Evolutionary conservation across 2,113 vertebrate genomes (phyloP).

Genomic region (Pachycephala philippinensis): DNA sequence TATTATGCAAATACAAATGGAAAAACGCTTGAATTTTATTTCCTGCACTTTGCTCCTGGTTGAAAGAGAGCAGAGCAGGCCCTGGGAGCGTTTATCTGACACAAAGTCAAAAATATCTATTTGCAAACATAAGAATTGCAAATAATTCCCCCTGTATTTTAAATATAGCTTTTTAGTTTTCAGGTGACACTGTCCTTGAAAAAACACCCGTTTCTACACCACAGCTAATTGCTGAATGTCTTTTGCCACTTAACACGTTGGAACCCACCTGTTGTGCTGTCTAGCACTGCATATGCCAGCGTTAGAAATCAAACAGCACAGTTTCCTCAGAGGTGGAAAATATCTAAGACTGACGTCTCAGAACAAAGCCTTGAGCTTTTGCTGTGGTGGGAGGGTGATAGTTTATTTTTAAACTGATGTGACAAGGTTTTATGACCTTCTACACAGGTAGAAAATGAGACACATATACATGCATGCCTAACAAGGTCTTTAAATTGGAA

Average conservation of each 20-base stretch:
- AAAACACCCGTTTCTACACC: background rate
- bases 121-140: background rate
- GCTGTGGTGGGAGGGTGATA: background rate
- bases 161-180: background rate
- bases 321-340: background rate
- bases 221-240: background rate
- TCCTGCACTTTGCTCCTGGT: background rate
- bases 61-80: background rate
- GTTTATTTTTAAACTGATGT: background rate
- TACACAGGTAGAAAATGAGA: background rate
- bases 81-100: background rate
- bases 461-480: fast-evolving
- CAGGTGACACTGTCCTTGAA: background rate
- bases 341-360: background rate
- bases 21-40: background rate
- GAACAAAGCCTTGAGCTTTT: background rate
- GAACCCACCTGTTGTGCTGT: background rate
- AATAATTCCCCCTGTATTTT: background rate
- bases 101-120: background rate
- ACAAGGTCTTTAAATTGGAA: background rate
- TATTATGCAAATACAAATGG: background rate
- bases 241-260: background rate
- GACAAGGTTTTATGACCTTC: background rate
- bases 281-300: background rate
- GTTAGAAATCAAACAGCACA: background rate